Base-by-base conservation (phyloP, 64 coral and sea anemone genomes). In the Dendrophyllia cribrosa region DNA sequence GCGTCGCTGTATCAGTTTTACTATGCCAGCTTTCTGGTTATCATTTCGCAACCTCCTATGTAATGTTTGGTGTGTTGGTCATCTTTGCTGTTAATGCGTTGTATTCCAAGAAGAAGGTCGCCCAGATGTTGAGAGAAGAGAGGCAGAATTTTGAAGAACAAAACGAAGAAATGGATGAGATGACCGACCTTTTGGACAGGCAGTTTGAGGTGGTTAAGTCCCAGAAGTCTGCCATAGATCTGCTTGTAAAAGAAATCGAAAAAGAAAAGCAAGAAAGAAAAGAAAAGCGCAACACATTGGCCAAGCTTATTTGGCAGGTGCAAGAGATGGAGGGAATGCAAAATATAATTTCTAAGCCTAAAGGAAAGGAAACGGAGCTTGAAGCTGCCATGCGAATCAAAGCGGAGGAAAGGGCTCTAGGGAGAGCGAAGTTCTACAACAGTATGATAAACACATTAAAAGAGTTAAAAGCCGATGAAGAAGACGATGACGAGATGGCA, bases 281-380 rank as follows among this genome's bases (percentile, higher is more conserved):
- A 26, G 83, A 69, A 26, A 97, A 97, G 50, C 56, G 87, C 72
- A 79, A 85, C 51, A 90, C 92, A 55, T 80, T 97, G 17, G 95
- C 95, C 11, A 97, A 97, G 71, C 46, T 97, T 51, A 91, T 97
- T 45, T 87, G 92, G 88, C 87, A 97, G 63, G 61, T 97, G 7
- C 91, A 97, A 88, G 95, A 97, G 81, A 73, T 97, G 50, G 95
- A 97, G 53, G 95, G 87, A 23, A 91, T 97, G 95, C 89, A 88
- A 55, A 74, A 48, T 50, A 89, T 88, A 7, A 94, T 97, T 23
- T 84, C 88, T 12, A 92, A 97, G 48, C 79, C 68, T 10, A 19
- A 19, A 56, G 64, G 16, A 47, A 50, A 46, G 12, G 75, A 94
- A 52, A 88, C 78, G 51, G 19, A 94, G 48, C 58, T 97, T 45